phyloP scores from a whole-genome alignment of 2,797 vertebrate species.

The Chelmon rostratus region DNA sequence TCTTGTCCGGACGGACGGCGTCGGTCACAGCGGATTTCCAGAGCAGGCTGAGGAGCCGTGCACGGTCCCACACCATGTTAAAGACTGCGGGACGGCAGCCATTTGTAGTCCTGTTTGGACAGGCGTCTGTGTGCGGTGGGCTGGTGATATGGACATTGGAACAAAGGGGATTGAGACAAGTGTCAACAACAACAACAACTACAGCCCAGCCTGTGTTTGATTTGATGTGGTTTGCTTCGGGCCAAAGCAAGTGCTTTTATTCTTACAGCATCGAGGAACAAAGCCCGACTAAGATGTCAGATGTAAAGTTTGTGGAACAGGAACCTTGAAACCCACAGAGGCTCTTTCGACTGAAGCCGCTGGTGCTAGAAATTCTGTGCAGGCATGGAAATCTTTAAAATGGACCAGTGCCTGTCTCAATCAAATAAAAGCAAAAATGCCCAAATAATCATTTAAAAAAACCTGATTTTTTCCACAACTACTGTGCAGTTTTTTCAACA shows the following conservation, averaged over 20 bases:
- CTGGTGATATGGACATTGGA: constrained; percentile 75
- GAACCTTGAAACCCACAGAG: background rate
- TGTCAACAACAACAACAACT: constrained; percentile 64
- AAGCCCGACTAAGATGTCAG: constrained; percentile 41
- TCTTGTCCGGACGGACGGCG: constrained; percentile 69
- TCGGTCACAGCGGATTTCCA: constrained; percentile 74
- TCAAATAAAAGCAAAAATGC: too few species aligned
- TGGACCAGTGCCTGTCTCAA: background rate
- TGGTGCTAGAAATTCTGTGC: background rate
- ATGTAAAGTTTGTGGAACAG: constrained; percentile 49
- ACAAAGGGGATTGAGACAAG: constrained; percentile 80
- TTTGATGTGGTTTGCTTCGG: constrained; percentile 63
- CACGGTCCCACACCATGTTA: constrained; percentile 69
- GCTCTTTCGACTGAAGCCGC: background rate
- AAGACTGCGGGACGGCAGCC: constrained; percentile 62
- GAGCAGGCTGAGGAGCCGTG: constrained; percentile 52
- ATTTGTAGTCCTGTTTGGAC: constrained; percentile 73
- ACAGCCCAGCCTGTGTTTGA: constrained; percentile 62
- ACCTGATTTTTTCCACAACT: background rate
- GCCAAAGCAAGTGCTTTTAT: constrained; percentile 47
- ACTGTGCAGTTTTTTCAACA: background rate
- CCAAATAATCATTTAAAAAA: background rate
- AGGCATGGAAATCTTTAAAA: background rate
- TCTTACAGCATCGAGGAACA: constrained; percentile 48
- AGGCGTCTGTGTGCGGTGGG: constrained; percentile 62